These are phyloP conservation scores for Notothenia rossii DNA, from an alignment of 2,113 vertebrate genomes.

Conservation along the genomic window DNA sequence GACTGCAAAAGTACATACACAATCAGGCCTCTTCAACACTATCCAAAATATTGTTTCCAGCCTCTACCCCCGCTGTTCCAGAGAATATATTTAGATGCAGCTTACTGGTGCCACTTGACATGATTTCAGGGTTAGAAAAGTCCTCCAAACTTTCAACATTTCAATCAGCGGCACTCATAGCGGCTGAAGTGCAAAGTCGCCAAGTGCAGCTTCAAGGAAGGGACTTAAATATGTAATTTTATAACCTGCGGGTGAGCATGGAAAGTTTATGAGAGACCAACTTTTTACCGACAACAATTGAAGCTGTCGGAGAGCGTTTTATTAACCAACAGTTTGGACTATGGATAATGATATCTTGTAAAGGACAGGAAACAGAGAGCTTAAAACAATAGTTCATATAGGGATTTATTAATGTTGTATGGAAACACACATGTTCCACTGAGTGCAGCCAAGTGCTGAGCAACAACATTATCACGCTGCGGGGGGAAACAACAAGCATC, in stretches of 20 bases:
- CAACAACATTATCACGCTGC: constrained; percentile 5
- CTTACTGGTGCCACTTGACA: not conserved
- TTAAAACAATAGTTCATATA: not conserved
- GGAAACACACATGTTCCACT: constrained; percentile 15
- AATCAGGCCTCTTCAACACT: not conserved
- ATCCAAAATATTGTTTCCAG: not conserved
- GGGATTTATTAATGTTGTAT: not conserved
- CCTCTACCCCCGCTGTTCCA: not conserved
- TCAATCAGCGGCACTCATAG: not conserved
- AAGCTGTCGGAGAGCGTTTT: not conserved
- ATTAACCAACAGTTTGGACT: not conserved
- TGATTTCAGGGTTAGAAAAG: constrained; percentile 4
- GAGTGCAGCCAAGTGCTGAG: constrained; percentile 27
- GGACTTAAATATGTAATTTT: not conserved
- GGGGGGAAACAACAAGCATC: constrained; percentile 26
- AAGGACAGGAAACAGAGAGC: not conserved
- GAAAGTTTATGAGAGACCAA: not conserved
- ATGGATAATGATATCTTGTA: not conserved
- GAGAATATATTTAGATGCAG: not conserved
- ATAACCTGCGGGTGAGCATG: not conserved
- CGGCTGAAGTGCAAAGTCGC: not conserved
- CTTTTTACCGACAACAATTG: not conserved
- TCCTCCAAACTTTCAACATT: constrained; percentile 11
- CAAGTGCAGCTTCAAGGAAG: not conserved
- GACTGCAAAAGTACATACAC: not conserved